These are phyloP conservation scores for Mesaphorura yosii DNA, from an alignment of 1,140 invertebrate species.

Conservation along the genomic window DNA sequence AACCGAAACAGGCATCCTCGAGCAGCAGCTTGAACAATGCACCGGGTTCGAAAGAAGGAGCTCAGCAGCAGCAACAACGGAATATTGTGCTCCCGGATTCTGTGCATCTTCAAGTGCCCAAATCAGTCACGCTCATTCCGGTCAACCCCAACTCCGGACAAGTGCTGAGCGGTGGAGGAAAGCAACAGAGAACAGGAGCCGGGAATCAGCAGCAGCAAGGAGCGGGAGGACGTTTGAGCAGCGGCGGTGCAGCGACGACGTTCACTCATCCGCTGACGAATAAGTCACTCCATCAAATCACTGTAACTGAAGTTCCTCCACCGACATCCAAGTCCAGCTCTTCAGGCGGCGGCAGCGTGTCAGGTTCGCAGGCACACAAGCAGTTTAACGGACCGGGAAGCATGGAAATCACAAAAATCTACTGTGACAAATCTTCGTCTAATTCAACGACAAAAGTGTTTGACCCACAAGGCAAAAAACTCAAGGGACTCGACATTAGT, in stretches of 20 bases:
- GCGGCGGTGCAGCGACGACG: slow-evolving; percentile 1
- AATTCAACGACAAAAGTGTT: slow-evolving; percentile 11
- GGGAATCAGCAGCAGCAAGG: not conserved
- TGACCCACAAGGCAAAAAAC: slow-evolving; percentile 22
- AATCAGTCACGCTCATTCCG: slow-evolving; percentile 31
- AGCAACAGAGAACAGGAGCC: not conserved
- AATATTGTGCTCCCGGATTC: slow-evolving; percentile 22
- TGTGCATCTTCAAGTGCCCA: slow-evolving; percentile 27
- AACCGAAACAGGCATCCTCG: not conserved
- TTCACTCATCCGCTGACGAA: slow-evolving; percentile 32
- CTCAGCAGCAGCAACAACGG: not conserved
- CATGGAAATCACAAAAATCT: slow-evolving; percentile 32
- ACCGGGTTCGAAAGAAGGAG: not conserved
- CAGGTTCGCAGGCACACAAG: slow-evolving; percentile 8
- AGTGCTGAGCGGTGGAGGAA: not conserved
- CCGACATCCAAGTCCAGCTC: slow-evolving; percentile 5
- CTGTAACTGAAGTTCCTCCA: slow-evolving; percentile 28
- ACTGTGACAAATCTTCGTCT: slow-evolving; percentile 12
- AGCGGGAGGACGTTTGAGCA: not conserved
- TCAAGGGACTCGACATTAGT: slow-evolving; percentile 29
- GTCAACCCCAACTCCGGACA: slow-evolving; percentile 19
- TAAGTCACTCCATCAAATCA: slow-evolving; percentile 31
- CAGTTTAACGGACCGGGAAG: slow-evolving; percentile 31
- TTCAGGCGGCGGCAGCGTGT: not conserved
- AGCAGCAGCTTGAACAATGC: not conserved